A percentile compares a stretch with the other conserved stretches of the same genome.
Evolutionary conservation across 2,113 vertebrate species (phyloP).

Genomic region (Alosa alosa): DNA sequence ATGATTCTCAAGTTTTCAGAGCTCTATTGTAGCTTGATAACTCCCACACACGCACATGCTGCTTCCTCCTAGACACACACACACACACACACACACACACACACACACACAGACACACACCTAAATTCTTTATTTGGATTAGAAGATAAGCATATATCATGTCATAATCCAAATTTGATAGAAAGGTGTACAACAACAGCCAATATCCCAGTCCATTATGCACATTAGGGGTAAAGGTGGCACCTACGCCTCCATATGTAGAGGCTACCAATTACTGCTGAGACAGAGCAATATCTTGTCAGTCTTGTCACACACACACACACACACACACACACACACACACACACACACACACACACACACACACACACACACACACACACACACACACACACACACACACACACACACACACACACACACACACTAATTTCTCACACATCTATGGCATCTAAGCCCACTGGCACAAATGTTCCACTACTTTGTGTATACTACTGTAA

Average conservation of each 20-base stretch:
- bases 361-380: background rate
- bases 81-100: background rate
- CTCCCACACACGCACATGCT: background rate
- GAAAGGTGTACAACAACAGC: too few species aligned
- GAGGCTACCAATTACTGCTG: too few species aligned
- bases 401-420: background rate
- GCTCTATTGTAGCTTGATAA: background rate
- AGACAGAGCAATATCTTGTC: too few species aligned
- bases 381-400: background rate
- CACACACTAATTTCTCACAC: background rate
- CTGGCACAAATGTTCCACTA: background rate
- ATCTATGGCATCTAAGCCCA: background rate
- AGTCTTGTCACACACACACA: too few species aligned
- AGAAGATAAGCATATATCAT: too few species aligned
- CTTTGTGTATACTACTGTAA: background rate
- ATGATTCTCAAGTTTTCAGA: background rate
- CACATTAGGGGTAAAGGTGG: too few species aligned
- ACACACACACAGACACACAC: background rate
- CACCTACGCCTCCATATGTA: too few species aligned
- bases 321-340: background rate
- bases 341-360: background rate
- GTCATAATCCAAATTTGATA: too few species aligned
- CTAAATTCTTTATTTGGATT: too few species aligned
- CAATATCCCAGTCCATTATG: too few species aligned
- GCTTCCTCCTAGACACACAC: background rate